Evolutionary conservation across 2,113 vertebrate genomes (phyloP).

Genomic region (Morone saxatilis): DNA sequence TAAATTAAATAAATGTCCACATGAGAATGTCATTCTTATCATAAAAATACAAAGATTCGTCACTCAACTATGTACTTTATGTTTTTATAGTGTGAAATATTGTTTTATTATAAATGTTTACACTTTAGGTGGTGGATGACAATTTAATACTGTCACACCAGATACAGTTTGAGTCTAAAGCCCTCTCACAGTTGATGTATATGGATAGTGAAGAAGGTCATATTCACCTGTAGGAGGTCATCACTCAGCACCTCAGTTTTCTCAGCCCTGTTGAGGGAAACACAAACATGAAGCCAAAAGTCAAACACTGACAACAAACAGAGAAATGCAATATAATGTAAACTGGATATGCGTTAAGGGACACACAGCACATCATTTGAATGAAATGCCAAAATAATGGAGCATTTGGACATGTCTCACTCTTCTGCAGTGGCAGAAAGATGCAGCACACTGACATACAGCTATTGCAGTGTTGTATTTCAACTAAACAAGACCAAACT

Average conservation of each 20-base stretch:
- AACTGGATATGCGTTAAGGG: background rate
- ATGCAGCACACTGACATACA: background rate
- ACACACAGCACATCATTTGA: background rate
- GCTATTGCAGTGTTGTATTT: background rate
- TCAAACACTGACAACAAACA: conserved; percentile 28
- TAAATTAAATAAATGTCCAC: background rate
- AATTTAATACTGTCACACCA: background rate
- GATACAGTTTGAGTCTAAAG: background rate
- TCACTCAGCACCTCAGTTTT: conserved; percentile 98
- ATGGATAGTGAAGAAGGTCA: background rate
- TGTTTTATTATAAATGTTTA: background rate
- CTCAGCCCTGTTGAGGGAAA: conserved; percentile 89
- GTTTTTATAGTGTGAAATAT: background rate
- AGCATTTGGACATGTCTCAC: background rate
- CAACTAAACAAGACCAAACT: background rate
- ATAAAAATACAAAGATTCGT: too few species aligned
- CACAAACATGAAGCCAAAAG: conserved; percentile 19
- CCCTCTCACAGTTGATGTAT: background rate
- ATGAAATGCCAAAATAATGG: background rate
- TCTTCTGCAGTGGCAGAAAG: background rate
- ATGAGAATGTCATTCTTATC: background rate
- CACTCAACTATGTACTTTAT: background rate
- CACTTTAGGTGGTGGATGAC: background rate
- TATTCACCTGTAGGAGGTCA: conserved; percentile 93
- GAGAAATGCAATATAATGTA: background rate